Evolutionary conservation across 2,797 vertebrate species (phyloP).

Genomic region (Acropternis orthonyx): DNA sequence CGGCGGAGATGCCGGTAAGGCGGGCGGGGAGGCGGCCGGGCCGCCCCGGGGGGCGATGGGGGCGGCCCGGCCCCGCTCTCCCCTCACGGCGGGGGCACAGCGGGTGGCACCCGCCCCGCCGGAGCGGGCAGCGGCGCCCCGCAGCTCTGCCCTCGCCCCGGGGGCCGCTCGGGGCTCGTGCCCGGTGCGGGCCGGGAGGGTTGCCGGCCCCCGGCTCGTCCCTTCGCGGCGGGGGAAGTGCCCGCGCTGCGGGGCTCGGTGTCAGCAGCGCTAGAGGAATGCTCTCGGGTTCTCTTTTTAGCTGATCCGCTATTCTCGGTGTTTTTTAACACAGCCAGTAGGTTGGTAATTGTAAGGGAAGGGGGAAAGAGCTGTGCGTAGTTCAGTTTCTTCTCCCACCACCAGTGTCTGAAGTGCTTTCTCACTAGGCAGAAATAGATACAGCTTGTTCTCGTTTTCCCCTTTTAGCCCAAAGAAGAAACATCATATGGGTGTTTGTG

Average conservation of each 20-base stretch:
- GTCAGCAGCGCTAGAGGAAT: neutral
- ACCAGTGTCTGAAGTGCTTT: neutral
- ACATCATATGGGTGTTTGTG: neutral
- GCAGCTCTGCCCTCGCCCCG: neutral
- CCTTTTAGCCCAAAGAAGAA: neutral
- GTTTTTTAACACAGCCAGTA: neutral
- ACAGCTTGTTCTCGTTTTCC: neutral
- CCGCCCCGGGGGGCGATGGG: neutral
- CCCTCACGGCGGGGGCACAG: too few species aligned
- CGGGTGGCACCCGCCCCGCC: neutral
- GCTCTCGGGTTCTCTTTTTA: neutral
- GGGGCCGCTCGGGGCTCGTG: neutral
- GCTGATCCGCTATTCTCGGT: accelerated
- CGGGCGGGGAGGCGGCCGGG: neutral
- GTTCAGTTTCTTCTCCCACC: neutral
- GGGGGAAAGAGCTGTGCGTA: accelerated
- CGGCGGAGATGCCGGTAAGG: conserved; percentile 69
- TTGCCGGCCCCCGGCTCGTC: neutral
- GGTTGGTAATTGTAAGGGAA: neutral
- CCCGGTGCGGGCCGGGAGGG: accelerated
- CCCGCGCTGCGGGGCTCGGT: neutral
- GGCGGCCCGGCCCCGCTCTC: too few species aligned
- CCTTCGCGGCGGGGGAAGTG: neutral
- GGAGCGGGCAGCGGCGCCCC: neutral
- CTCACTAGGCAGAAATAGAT: neutral